Conservation (phyloP, 2,113 vertebrate genomes). For the Xiphophorus couchianus region DNA sequence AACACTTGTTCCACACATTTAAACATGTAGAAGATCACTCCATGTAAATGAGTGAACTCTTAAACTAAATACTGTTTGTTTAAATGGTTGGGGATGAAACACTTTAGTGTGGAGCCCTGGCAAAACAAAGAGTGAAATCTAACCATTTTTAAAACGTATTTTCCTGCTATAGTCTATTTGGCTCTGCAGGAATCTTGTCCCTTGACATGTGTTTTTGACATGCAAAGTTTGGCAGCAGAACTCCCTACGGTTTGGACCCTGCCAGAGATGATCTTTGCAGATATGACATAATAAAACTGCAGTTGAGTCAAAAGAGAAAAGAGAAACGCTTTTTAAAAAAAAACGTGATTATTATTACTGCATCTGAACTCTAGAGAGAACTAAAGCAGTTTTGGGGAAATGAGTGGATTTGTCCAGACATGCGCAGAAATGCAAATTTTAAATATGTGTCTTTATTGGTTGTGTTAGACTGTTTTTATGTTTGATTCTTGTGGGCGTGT, state of each 20-base stretch:
- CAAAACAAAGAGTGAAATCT: neutral
- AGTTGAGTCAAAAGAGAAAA: slow-evolving; percentile 12
- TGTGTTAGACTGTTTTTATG: neutral
- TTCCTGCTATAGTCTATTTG: neutral
- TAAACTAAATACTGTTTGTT: neutral
- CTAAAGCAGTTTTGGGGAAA: neutral
- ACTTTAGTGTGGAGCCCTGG: neutral
- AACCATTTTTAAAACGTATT: neutral
- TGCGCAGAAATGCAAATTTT: neutral
- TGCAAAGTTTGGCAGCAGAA: slow-evolving; percentile 17
- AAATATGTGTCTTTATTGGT: neutral
- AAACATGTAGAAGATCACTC: neutral
- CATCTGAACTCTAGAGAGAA: neutral
- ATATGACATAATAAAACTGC: neutral
- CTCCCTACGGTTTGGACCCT: slow-evolving; percentile 11
- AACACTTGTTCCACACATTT: neutral
- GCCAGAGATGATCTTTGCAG: slow-evolving; percentile 11
- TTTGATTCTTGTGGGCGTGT: neutral
- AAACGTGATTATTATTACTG: neutral
- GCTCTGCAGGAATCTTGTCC: neutral
- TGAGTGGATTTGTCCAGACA: neutral
- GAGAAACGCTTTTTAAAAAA: neutral
- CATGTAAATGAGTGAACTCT: neutral
- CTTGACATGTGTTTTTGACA: slow-evolving; percentile 3
- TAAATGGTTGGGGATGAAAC: neutral